A percentile compares a stretch with the other conserved stretches of the same genome.
phyloP scores from a whole-genome alignment of 2,888 invertebrate genomes.

The Dendrolimus pini region DNA sequence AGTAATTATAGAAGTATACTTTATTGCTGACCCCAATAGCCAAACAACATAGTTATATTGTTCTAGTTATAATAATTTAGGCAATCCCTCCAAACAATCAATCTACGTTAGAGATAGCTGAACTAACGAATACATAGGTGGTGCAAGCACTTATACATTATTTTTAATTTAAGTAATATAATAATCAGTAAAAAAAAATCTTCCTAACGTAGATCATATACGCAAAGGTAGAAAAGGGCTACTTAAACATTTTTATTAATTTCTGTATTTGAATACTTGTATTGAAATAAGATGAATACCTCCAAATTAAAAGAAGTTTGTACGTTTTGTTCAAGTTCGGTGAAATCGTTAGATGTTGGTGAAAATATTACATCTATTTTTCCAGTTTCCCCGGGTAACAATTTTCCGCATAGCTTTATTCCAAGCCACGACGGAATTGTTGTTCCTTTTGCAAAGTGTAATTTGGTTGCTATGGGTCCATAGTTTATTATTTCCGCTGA shows the following conservation, averaged over 20 bases:
- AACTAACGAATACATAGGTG: neutral
- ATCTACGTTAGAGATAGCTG: too few relatives aligned
- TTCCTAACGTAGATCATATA: too few relatives aligned
- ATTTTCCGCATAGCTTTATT: constrained; percentile 50
- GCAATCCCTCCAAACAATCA: too few relatives aligned
- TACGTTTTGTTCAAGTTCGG: constrained; percentile 56
- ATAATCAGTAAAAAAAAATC: too few relatives aligned
- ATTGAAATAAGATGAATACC: constrained; percentile 30
- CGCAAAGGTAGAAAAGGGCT: too few relatives aligned
- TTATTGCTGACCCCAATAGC: too few relatives aligned
- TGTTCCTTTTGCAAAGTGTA: constrained; percentile 56
- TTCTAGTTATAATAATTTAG: too few relatives aligned
- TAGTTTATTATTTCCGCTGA: constrained; percentile 71
- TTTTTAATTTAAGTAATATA: too few relatives aligned
- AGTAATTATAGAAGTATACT: too few relatives aligned
- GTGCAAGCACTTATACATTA: neutral
- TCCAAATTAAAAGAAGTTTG: constrained; percentile 61
- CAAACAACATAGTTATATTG: too few relatives aligned
- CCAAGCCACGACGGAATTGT: constrained; percentile 44
- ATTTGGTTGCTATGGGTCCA: constrained; percentile 63
- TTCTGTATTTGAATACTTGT: too few relatives aligned
- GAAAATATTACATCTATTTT: constrained; percentile 70
- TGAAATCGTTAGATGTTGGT: constrained; percentile 60
- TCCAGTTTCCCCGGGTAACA: constrained; percentile 65
- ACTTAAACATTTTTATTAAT: too few relatives aligned